Percentiles rank a stretch among this genome's conserved stretches.
Evolutionary conservation across 1,140 invertebrate species (phyloP).

Genomic region (Octopus bimaculoides): DNA sequence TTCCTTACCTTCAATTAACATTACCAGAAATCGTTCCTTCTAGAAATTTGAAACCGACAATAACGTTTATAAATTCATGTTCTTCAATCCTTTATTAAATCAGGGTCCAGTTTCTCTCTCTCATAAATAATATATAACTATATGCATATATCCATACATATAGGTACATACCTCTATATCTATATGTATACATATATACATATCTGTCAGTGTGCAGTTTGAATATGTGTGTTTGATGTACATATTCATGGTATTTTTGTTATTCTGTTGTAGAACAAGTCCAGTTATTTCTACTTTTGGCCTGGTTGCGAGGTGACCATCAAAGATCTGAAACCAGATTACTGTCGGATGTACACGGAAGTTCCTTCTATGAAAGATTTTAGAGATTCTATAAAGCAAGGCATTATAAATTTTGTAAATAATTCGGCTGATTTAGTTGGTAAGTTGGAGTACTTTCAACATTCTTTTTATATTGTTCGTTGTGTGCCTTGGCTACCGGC

Average conservation of each 20-base stretch:
- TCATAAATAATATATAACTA: too few relatives aligned
- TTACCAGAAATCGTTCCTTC: too few relatives aligned
- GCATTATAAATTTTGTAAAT: constrained; percentile 23
- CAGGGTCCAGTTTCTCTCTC: background rate
- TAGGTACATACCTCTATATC: too few relatives aligned
- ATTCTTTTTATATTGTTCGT: background rate
- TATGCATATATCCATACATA: too few relatives aligned
- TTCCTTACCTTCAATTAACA: too few relatives aligned
- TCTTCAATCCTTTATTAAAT: too few relatives aligned
- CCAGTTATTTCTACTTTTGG: constrained; percentile 48
- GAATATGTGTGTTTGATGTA: too few relatives aligned
- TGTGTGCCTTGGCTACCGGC: background rate
- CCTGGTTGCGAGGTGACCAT: constrained; percentile 57
- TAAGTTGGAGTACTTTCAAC: constrained; percentile 13
- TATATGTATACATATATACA: too few relatives aligned
- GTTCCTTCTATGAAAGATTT: constrained; percentile 22
- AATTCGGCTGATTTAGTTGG: constrained; percentile 33
- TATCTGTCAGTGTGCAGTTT: too few relatives aligned
- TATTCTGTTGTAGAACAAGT: background rate
- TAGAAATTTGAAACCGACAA: too few relatives aligned
- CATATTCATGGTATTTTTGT: background rate
- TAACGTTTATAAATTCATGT: too few relatives aligned
- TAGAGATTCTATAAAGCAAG: constrained; percentile 19
- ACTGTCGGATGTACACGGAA: constrained; percentile 40
- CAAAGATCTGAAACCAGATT: constrained; percentile 45